phyloP scores from a whole-genome alignment of 2,888 invertebrate genomes.

The Caenorhabditis angaria region DNA sequence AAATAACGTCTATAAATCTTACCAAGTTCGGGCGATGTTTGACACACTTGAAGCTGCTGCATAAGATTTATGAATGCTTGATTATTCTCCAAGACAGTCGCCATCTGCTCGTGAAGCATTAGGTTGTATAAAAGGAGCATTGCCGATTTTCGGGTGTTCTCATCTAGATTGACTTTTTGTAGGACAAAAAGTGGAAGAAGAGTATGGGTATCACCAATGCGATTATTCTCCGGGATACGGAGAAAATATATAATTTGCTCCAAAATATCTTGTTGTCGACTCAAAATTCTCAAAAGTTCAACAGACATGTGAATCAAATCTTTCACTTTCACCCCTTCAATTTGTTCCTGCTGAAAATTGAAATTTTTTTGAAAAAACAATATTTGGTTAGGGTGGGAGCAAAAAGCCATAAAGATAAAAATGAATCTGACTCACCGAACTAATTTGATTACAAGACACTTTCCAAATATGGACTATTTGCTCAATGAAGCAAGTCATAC shows the following conservation, averaged over 20 bases:
- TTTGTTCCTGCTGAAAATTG: constrained; percentile 41
- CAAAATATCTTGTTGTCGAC: constrained; percentile 37
- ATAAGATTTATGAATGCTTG: constrained; percentile 23
- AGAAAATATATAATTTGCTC: constrained; percentile 43
- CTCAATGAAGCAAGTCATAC: constrained; percentile 35
- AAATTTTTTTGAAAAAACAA: not conserved
- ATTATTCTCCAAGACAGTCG: constrained; percentile 24
- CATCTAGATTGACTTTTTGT: constrained; percentile 37
- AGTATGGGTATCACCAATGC: constrained; percentile 31
- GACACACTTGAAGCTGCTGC: constrained; percentile 23
- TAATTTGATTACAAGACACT: constrained; percentile 48
- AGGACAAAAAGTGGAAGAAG: constrained; percentile 48
- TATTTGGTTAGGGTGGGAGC: no score
- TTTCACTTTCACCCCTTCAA: constrained; percentile 51
- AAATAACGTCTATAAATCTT: not conserved
- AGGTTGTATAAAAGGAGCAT: constrained; percentile 26
- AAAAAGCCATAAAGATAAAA: not conserved
- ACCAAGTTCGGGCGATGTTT: constrained; percentile 27
- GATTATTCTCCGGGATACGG: constrained; percentile 35
- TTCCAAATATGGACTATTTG: constrained; percentile 50
- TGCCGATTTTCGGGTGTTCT: constrained; percentile 34
- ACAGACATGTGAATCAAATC: constrained; percentile 45
- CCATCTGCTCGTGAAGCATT: constrained; percentile 41
- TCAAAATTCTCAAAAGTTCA: constrained; percentile 28
- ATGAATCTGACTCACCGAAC: constrained; percentile 21